phyloP scores from a whole-genome alignment of 2,113 vertebrate species.

The Xiphophorus hellerii region DNA sequence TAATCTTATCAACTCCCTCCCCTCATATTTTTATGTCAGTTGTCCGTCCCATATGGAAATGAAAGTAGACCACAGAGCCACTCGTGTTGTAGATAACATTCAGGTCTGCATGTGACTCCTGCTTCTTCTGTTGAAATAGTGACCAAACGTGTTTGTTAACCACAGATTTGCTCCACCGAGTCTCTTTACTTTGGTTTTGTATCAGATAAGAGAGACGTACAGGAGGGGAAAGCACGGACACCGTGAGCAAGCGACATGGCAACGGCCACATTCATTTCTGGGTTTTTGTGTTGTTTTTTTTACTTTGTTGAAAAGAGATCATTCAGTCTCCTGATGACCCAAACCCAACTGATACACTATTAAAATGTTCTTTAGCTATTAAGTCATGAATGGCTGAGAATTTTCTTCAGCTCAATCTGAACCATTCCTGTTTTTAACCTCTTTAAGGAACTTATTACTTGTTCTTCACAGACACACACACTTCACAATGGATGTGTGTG shows the following conservation, averaged over 20 bases:
- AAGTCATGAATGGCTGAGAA: neutral
- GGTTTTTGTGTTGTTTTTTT: no score
- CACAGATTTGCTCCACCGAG: neutral
- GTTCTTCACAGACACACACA: no score
- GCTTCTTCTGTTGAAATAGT: neutral
- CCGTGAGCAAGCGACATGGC: neutral
- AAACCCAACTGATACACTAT: neutral
- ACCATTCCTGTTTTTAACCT: no score
- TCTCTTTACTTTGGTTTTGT: slow-evolving; percentile 18
- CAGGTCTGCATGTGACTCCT: neutral
- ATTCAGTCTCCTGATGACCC: neutral
- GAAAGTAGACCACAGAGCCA: neutral
- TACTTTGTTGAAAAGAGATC: no score
- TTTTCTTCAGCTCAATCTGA: no score
- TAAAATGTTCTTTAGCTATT: neutral
- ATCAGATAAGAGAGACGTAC: neutral
- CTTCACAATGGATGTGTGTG: no score
- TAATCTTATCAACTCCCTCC: neutral
- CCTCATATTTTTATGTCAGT: neutral
- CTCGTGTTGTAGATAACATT: neutral
- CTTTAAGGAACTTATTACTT: no score
- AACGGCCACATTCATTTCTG: neutral
- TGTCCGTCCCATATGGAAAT: slow-evolving; percentile 50
- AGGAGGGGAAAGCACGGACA: neutral
- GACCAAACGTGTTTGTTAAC: neutral